Evolutionary conservation across 2,113 vertebrate species (phyloP).

Genomic region (Gambusia affinis): DNA sequence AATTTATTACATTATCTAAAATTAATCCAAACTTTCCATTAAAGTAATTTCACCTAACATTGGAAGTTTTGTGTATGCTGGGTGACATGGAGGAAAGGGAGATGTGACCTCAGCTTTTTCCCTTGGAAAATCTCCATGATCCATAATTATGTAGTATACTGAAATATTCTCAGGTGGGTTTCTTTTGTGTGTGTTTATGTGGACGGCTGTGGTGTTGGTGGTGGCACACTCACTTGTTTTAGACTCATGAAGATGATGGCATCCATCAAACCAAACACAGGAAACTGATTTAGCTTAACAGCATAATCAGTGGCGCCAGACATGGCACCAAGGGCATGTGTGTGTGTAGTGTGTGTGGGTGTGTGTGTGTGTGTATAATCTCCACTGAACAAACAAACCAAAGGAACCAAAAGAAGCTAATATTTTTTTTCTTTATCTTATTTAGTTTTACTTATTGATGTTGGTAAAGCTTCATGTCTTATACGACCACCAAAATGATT

Average conservation of each 20-base stretch:
- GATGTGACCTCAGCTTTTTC: too few species aligned
- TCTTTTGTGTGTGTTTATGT: conserved; percentile 36
- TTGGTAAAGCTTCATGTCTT: not conserved
- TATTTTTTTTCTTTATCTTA: not conserved
- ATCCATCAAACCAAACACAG: conserved; percentile 79
- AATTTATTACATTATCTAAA: too few species aligned
- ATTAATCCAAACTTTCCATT: too few species aligned
- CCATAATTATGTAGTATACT: not conserved
- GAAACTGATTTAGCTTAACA: conserved; percentile 77
- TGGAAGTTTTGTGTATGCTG: too few species aligned
- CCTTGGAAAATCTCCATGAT: not conserved
- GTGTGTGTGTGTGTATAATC: conserved; percentile 8
- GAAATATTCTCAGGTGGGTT: not conserved
- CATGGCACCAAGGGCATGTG: conserved; percentile 54
- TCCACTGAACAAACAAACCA: conserved; percentile 21
- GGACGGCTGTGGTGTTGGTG: conserved; percentile 6
- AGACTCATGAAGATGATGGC: conserved; percentile 68
- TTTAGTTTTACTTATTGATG: not conserved
- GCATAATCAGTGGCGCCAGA: conserved; percentile 78
- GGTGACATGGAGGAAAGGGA: too few species aligned
- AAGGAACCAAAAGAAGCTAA: not conserved
- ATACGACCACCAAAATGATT: not conserved
- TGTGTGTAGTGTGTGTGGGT: conserved; percentile 23
- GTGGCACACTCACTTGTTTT: conserved; percentile 65
- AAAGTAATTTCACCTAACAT: too few species aligned